Evolutionary conservation across 2,888 invertebrate species (phyloP), one percentile per base, ranked within the genome.

Genomic region (Heliconius sara): DNA sequence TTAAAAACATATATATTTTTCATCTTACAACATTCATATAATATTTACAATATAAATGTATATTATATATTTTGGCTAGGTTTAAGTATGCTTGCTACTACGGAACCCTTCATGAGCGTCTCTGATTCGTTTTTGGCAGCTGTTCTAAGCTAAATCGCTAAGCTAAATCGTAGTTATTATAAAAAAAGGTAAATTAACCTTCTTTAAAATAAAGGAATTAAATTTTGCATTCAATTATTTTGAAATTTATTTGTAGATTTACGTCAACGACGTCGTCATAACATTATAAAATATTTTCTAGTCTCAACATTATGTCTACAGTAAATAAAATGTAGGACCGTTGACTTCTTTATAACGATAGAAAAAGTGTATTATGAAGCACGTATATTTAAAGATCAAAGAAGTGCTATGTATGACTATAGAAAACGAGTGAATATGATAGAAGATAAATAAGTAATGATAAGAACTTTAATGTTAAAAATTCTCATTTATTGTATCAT

Each of bases 201-300:
- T n/a, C n/a, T n/a, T n/a, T n/a, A n/a, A n/a, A n/a, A n/a, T 65
- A n/a, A 72, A 34, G 7, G 43, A 34, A 34, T 77, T 72, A 65
- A n/a, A 77, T 66, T 65, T 72, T 65, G 16, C 25, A 19, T 9
- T 39, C 34, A 66, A 52, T 66, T 72, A 65, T 77, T 71, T 63
- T 65, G 39, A 39, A 12, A 39, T n/a, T 74, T 74, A 30, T 72
- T 72, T 72, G 30, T 34, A 57, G 30, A 30, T 57, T 52, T 19
- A 57, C 22, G 30, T 72, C 57, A 30, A 30, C 30, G 30, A 52
- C n/a, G 72, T 72, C 22, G 72, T 13, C n/a, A 57, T 72, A 57
- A 72, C 43, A 43, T 43, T 43, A 3, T 70, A 9, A 70, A 70
- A 70, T 70, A 43, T 70, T 70, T 43, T 70, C 43, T 43, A 70